Evolutionary conservation across 2,113 vertebrate genomes (phyloP).

Genomic region (Pagrus major): DNA sequence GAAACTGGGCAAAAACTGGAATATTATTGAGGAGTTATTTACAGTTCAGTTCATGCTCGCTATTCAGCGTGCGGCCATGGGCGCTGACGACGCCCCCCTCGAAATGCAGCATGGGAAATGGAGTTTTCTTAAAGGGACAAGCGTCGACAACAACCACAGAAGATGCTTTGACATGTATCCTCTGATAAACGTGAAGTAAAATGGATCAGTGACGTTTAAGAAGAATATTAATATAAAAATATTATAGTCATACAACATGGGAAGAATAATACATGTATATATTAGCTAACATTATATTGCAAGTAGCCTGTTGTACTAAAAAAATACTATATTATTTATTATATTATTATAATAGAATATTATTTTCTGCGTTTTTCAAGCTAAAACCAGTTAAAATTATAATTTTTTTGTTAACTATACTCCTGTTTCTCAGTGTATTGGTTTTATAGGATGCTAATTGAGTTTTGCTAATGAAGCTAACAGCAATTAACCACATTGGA

Average conservation of each 20-base stretch:
- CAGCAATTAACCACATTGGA: background rate
- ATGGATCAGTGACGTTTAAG: background rate
- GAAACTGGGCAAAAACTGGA: rapidly evolving
- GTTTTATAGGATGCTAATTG: background rate
- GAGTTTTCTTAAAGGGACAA: conserved; percentile 7
- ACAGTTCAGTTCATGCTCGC: conserved; percentile 39
- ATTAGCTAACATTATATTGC: background rate
- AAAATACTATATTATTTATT: too few relatives aligned
- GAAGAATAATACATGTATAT: background rate
- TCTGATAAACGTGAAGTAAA: background rate
- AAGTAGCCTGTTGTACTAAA: background rate
- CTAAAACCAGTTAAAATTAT: background rate
- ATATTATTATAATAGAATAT: too few relatives aligned
- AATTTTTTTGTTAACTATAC: background rate
- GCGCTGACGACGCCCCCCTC: conserved; percentile 62
- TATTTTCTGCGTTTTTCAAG: background rate
- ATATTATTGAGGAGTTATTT: conserved; percentile 24
- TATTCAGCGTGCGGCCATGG: conserved; percentile 29
- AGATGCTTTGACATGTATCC: background rate
- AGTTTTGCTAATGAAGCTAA: background rate
- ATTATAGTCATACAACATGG: background rate
- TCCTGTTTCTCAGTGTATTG: background rate
- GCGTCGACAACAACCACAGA: background rate
- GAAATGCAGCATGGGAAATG: conserved; percentile 61
- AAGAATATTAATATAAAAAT: background rate